Evolutionary conservation across 2,797 vertebrate species (phyloP).

Genomic region (Gymnocypris eckloni): DNA sequence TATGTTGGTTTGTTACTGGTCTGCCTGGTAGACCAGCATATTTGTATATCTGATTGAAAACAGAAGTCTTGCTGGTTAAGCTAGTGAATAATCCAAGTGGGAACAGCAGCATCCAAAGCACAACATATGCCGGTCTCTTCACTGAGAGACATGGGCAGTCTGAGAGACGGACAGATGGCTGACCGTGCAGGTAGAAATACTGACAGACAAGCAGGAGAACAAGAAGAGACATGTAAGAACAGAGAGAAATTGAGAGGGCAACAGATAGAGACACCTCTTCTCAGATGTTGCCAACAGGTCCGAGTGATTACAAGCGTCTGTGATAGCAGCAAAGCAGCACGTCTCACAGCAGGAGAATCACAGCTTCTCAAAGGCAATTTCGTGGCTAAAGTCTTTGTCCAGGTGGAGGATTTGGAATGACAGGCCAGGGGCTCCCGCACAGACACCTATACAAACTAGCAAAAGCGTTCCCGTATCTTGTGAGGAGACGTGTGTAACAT

Average conservation of each 20-base stretch:
- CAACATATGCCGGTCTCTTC: slow-evolving; percentile 27
- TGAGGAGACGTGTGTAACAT: background rate
- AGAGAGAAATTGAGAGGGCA: slow-evolving; percentile 18
- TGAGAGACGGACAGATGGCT: slow-evolving; percentile 31
- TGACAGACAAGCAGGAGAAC: slow-evolving; percentile 20
- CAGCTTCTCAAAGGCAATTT: slow-evolving; percentile 40
- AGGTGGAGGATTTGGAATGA: slow-evolving; percentile 38
- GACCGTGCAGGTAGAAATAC: slow-evolving; percentile 19
- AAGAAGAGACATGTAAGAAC: slow-evolving; percentile 21
- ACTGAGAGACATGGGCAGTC: slow-evolving; percentile 20
- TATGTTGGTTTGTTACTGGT: background rate
- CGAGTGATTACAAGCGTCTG: slow-evolving; percentile 43
- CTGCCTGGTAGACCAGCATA: background rate
- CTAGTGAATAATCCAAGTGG: slow-evolving; percentile 13
- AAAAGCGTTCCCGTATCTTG: background rate
- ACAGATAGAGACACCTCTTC: slow-evolving; percentile 20
- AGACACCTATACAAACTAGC: slow-evolving; percentile 33
- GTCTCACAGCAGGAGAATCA: slow-evolving; percentile 11
- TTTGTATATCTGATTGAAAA: background rate
- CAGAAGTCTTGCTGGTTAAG: background rate
- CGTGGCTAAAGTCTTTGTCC: slow-evolving; percentile 45
- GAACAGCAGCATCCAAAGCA: background rate
- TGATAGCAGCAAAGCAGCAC: background rate
- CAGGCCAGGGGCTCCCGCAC: slow-evolving; percentile 9
- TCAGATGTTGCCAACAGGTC: slow-evolving; percentile 24